A percentile compares a stretch with the other conserved stretches of the same genome.
Conservation (phyloP, 2,113 vertebrate genomes). For the Nibea coibor region DNA sequence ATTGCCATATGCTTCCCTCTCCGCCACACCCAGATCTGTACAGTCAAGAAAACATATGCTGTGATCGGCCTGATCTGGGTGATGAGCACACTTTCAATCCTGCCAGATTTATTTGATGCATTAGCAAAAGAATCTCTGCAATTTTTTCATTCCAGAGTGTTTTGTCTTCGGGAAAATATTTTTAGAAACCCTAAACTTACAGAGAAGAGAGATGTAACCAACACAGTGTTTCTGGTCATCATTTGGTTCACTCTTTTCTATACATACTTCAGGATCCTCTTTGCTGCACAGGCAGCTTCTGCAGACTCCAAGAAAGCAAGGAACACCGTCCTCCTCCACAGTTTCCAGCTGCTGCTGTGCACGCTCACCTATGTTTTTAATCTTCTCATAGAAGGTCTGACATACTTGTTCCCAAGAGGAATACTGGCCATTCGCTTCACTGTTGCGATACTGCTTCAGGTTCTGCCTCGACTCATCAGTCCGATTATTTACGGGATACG, state of each 20-base stretch:
- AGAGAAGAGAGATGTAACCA: slow-evolving; percentile 49
- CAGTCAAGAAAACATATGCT: slow-evolving; percentile 53
- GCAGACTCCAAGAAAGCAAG: slow-evolving; percentile 49
- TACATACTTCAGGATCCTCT: slow-evolving; percentile 64
- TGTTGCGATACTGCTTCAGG: slow-evolving; percentile 52
- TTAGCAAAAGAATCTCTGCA: slow-evolving; percentile 49
- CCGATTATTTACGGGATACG: slow-evolving; percentile 76
- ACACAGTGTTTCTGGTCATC: slow-evolving; percentile 31
- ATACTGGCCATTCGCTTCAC: slow-evolving; percentile 3
- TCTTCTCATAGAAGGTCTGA: neutral
- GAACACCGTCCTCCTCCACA: slow-evolving; percentile 54
- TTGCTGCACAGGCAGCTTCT: slow-evolving; percentile 40
- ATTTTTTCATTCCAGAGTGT: slow-evolving; percentile 62
- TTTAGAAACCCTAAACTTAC: slow-evolving; percentile 38
- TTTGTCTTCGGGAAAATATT: slow-evolving; percentile 41
- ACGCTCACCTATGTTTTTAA: slow-evolving; percentile 62
- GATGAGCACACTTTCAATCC: slow-evolving; percentile 28
- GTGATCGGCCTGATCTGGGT: slow-evolving; percentile 66
- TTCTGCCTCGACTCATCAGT: slow-evolving; percentile 74
- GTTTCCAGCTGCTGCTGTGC: slow-evolving; percentile 55
- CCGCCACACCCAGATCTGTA: slow-evolving; percentile 67
- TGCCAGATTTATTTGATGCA: slow-evolving; percentile 66
- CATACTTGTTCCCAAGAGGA: slow-evolving; percentile 30
- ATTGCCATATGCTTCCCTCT: slow-evolving; percentile 71
- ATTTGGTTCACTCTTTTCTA: slow-evolving; percentile 67